These are phyloP conservation scores for Pseudotriccus pelzelni DNA, from an alignment of 2,797 vertebrate genomes.

Conservation along the genomic window DNA sequence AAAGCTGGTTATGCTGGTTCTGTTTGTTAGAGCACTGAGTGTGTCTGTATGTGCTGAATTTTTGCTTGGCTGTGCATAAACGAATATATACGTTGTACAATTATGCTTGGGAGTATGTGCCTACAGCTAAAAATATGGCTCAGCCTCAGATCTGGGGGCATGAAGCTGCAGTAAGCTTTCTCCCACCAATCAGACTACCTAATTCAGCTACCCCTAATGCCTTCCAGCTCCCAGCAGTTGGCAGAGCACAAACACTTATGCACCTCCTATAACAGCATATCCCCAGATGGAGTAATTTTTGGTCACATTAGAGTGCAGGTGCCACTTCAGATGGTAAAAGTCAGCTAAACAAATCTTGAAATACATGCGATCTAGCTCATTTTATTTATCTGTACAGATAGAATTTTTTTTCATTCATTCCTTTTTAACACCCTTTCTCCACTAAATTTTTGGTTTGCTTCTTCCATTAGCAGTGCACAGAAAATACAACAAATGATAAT, in stretches of 20 bases:
- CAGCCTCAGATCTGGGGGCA: background rate
- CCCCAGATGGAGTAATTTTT: background rate
- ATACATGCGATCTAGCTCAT: background rate
- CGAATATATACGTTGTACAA: background rate
- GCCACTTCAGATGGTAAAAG: background rate
- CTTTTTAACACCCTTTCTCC: background rate
- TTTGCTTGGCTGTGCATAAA: background rate
- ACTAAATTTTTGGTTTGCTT: background rate
- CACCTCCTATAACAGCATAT: background rate
- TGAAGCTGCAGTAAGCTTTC: background rate
- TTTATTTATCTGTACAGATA: background rate
- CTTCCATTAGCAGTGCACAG: background rate
- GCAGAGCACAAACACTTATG: background rate
- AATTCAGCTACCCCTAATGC: background rate
- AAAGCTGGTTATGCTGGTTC: background rate
- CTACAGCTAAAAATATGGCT: background rate
- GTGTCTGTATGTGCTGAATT: background rate
- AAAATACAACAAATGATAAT: background rate
- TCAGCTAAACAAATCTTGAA: background rate
- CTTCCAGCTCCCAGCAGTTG: background rate
- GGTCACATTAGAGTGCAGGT: background rate
- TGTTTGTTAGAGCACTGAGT: background rate
- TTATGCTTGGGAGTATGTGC: too few species aligned
- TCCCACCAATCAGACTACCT: background rate
- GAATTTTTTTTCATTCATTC: background rate